Evolutionary conservation across 2,888 invertebrate species (phyloP).

Genomic region (Nematopogon swammerdamellus): DNA sequence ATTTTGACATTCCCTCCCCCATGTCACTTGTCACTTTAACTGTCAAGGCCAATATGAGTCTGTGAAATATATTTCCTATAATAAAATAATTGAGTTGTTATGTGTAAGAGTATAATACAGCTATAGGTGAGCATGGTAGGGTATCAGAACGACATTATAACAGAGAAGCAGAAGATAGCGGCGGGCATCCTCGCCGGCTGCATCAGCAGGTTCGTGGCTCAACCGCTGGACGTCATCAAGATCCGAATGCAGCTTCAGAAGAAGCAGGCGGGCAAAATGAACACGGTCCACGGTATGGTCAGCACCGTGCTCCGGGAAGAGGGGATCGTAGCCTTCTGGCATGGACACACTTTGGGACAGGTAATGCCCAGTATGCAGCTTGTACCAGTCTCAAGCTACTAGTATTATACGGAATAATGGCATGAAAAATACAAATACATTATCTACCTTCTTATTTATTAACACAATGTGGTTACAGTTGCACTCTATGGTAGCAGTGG

Average conservation of each 20-base stretch:
- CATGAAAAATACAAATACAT: not conserved
- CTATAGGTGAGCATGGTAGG: slow-evolving; percentile 27
- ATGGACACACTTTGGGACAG: slow-evolving; percentile 92
- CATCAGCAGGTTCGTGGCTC: slow-evolving; percentile 24
- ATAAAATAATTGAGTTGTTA: too few species aligned
- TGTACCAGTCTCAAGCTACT: too few species aligned
- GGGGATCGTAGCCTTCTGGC: slow-evolving; percentile 85
- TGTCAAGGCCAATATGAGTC: too few species aligned
- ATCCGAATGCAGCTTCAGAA: slow-evolving; percentile 87
- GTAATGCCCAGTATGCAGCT: slow-evolving; percentile 34
- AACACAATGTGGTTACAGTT: slow-evolving; percentile 20
- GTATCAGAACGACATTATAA: slow-evolving; percentile 27
- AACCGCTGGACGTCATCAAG: slow-evolving; percentile 94
- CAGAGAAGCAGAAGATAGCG: slow-evolving; percentile 26
- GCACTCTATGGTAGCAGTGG: slow-evolving; percentile 28
- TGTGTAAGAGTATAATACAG: too few species aligned
- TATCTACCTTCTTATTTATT: not conserved
- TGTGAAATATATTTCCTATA: too few species aligned
- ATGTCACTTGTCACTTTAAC: too few species aligned
- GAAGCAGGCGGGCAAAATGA: slow-evolving; percentile 60
- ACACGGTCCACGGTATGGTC: slow-evolving; percentile 63
- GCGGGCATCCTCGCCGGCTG: slow-evolving; percentile 31
- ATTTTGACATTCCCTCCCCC: too few species aligned
- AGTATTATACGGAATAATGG: too few species aligned
- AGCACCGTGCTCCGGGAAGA: slow-evolving; percentile 74